These are phyloP conservation scores for Actenoides lindsayi DNA, from an alignment of 2,113 vertebrate genomes.

Conservation along the genomic window DNA sequence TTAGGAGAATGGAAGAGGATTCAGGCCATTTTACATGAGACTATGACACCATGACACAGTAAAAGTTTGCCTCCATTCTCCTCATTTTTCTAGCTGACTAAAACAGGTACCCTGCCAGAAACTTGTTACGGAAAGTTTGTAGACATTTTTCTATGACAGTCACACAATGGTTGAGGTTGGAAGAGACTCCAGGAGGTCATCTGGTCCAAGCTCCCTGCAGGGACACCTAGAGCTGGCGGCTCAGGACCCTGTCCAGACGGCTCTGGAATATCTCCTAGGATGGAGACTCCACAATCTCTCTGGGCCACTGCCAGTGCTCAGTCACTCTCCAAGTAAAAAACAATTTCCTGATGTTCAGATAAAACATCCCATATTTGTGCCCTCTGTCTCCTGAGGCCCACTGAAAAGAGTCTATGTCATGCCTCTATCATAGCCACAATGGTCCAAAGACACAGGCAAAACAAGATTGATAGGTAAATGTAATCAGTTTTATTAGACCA, in stretches of 20 bases:
- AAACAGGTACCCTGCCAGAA: background rate
- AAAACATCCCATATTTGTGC: background rate
- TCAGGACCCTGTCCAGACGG: background rate
- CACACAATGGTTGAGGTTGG: background rate
- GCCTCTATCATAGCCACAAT: background rate
- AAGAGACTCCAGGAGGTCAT: background rate
- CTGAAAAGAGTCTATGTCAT: background rate
- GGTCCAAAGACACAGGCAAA: background rate
- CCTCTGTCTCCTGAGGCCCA: background rate
- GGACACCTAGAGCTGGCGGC: background rate
- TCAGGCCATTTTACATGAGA: background rate
- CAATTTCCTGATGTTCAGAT: background rate
- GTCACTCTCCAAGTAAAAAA: background rate
- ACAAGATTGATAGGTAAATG: background rate
- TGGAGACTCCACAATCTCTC: background rate
- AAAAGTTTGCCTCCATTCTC: background rate
- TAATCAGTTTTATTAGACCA: background rate
- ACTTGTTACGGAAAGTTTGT: background rate
- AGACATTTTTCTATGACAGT: background rate
- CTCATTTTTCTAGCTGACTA: background rate
- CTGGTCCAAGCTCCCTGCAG: accelerated
- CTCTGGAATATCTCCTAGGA: background rate
- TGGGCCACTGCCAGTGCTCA: background rate
- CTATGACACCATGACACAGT: background rate
- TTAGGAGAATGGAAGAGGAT: background rate